Conservation (phyloP, 1,140 invertebrate species). For the Drosophila sp. region DNA sequence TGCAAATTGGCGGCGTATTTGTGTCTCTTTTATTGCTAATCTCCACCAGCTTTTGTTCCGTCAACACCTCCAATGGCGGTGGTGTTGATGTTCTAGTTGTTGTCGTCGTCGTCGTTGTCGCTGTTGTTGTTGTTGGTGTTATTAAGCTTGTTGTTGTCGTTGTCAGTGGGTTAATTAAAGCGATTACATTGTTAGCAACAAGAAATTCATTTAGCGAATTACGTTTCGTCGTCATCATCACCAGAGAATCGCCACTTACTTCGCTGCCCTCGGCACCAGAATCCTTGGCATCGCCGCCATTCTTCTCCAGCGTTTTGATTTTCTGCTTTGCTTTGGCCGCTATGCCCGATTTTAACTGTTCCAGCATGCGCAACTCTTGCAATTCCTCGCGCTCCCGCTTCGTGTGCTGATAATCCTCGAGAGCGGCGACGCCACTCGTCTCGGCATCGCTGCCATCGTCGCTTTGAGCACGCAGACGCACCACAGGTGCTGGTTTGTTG, state of each 20-base stretch:
- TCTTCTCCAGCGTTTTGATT: conserved; percentile 85
- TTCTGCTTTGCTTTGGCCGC: conserved; percentile 87
- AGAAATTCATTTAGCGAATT: conserved; percentile 84
- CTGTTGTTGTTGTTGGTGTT: conserved; percentile 32
- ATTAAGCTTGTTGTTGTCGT: conserved; percentile 25
- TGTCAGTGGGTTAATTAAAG: conserved; percentile 77
- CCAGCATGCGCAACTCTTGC: conserved; percentile 87
- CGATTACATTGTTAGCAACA: conserved; percentile 81
- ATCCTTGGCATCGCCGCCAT: conserved; percentile 79
- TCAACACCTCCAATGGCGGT: conserved; percentile 30
- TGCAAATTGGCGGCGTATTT: conserved; percentile 69
- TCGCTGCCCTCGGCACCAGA: conserved; percentile 59
- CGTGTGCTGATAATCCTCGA: conserved; percentile 85
- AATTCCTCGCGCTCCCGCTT: conserved; percentile 64
- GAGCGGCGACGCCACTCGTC: conserved; percentile 31
- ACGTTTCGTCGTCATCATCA: conserved; percentile 64
- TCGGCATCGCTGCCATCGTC: conserved; percentile 86
- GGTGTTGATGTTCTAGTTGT: conserved; percentile 34
- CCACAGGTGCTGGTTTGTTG: conserved; percentile 85
- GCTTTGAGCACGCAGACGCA: conserved; percentile 88
- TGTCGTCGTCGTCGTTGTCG: conserved; percentile 11
- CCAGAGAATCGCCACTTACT: conserved; percentile 65
- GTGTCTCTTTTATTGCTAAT: conserved; percentile 50
- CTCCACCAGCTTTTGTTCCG: conserved; percentile 7
- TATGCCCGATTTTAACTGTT: conserved; percentile 87